Evolutionary conservation across 2,797 vertebrate species (phyloP), one percentile per base, ranked within the genome.

Genomic region (Petrocephalus sullivani): DNA sequence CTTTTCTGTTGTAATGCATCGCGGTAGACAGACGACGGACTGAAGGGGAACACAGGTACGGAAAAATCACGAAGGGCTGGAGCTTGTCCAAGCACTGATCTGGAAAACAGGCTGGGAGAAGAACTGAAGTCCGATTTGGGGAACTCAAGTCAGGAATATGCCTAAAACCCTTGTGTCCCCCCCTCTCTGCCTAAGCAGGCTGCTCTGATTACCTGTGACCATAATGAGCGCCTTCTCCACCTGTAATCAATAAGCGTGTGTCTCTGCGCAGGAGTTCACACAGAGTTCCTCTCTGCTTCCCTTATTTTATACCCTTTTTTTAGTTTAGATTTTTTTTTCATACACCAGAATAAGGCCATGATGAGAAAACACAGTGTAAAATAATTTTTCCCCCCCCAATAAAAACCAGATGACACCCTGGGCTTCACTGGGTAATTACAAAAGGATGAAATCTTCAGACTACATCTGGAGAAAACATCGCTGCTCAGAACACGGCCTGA

Each of bases 401-500:
- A 95, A 93, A 95, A 96, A 95, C 93, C 94, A 93, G 93, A 95
- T 92, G 95, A 95, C 94, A 96, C 94, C 93, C 88, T 94, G 92
- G 94, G 93, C 94, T 94, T 94, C 92, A 95, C 93, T 92, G 93
- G 95, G 96, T 96, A 96, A 96, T 96, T 96, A 96, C 95, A 95
- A 95, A 96, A 95, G 95, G 95, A 96, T 96, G 95, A 96, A 96
- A 96, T 95, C 94, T 95, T 95, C 95, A 93, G 93, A 94, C 93
- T 94, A 95, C 95, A 96, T 96, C 96, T 96, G 96, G 95, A 94
- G 91, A 95, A 95, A 96, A 95, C 94, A 96, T 96, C 94, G 94
- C 94, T 94, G 93, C 51, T 91, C 91, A 93, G 93, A 95, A 95
- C 92, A 92, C 91, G 46, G 93, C 94, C 93, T 95, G 95, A 96